phyloP scores from a whole-genome alignment of 2,888 invertebrate genomes.

The Troilus luridus region DNA sequence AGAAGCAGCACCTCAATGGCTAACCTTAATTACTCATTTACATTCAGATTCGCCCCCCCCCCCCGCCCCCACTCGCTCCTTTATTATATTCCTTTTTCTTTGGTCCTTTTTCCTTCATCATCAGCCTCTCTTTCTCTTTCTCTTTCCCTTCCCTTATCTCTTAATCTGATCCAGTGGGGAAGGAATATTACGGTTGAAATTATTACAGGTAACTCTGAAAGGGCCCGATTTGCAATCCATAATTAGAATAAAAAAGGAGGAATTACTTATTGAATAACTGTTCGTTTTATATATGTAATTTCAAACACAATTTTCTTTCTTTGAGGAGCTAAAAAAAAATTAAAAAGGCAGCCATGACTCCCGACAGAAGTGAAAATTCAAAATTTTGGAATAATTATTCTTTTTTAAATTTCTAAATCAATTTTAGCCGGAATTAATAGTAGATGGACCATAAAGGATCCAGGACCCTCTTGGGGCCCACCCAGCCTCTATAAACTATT shows the following conservation, averaged over 20 bases:
- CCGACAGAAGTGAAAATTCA: no score
- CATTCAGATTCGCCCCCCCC: neutral
- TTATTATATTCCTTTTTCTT: constrained; percentile 15
- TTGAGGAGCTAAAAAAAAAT: neutral
- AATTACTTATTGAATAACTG: neutral
- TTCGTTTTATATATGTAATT: neutral
- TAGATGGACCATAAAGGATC: no score
- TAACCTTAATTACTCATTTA: constrained; percentile 37
- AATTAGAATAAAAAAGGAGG: neutral
- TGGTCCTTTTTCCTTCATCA: neutral
- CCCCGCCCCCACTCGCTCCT: neutral
- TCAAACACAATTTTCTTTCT: no score
- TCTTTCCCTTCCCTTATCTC: neutral
- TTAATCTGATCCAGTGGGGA: neutral
- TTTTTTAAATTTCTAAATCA: no score
- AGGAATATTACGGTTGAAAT: neutral
- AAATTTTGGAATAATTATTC: no score
- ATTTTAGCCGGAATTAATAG: no score
- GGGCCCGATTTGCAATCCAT: neutral
- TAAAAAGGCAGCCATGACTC: no score
- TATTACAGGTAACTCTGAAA: neutral
- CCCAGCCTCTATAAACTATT: no score
- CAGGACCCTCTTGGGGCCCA: no score
- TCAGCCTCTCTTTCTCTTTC: neutral
- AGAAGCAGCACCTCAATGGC: constrained; percentile 33